Base-by-base conservation (phyloP, 2,113 vertebrate species). In the Trematocara zebra region DNA sequence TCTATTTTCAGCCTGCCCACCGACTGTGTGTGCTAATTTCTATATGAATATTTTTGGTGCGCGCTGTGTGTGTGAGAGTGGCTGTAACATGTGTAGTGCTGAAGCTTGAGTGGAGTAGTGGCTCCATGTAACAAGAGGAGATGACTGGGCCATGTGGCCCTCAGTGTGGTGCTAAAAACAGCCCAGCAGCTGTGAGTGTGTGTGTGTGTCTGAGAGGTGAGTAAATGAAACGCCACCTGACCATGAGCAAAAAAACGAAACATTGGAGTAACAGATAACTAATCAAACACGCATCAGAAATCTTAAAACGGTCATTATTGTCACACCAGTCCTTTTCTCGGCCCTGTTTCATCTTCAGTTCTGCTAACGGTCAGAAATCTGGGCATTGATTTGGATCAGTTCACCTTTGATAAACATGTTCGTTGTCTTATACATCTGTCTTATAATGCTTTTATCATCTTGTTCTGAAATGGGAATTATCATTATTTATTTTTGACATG, bases 161-260 rank as follows among this genome's bases (percentile, higher is more conserved):
- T 94, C 83, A 80, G 72, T 89, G 92, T 88, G 85, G 78, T 23
- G 59, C 94, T 95, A 93, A 93, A 95, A 95, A 93, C 93, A 93
- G 91, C 54, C 78, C 61, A 88, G 89, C 95, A 95, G 93, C 94
- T 95, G 89, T 82, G 91, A 20, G 89, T 79, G 51, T 5, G 4
- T 54, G 20, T 56, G 14, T 54, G 52, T 59, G 5, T 33, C 15
- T 61, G 28, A 80, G 76, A 80, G 85, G 84, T 80, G 40, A 88
- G 69, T 31, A 92, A 91, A 85, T 81, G 35, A 87, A 87, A 72
- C 53, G 85, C 82, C 87, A 91, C 81, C 82, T 87, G 81, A 93
- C 84, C 64, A 57, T 23, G 42, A 83, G 53, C 79, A 35, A 74
- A 83, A 23, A 28, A 12, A 0, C 4, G 33, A 82, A 88, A 83